These are phyloP conservation scores for Caenorhabditis tropicalis DNA, from an alignment of 1,140 invertebrate genomes.

Conservation along the genomic window DNA sequence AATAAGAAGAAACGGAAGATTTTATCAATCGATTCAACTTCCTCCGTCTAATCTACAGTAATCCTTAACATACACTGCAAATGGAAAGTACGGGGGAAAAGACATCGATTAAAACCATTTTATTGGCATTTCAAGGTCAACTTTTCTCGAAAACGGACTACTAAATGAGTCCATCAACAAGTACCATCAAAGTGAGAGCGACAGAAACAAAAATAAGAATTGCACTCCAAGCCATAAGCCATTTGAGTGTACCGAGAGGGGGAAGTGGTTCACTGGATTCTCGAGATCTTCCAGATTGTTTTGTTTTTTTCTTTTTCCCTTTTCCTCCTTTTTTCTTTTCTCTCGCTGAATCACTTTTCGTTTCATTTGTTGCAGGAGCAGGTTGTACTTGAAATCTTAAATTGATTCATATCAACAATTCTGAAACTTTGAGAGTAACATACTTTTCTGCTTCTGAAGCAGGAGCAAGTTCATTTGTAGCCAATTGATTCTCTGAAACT, in stretches of 20 bases:
- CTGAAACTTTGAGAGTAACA: no score
- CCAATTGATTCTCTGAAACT: no score
- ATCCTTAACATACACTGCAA: no score
- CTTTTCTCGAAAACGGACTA: neutral
- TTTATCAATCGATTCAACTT: neutral
- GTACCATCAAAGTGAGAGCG: constrained; percentile 19
- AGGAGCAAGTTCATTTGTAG: constrained; percentile 1
- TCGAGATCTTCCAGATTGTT: neutral
- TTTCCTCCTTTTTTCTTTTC: neutral
- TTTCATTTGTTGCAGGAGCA: neutral
- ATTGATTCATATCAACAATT: neutral
- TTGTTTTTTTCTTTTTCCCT: neutral
- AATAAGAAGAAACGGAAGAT: neutral
- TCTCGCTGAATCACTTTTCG: constrained; percentile 9
- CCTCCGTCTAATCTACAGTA: no score
- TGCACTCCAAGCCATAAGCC: neutral
- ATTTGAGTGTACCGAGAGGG: neutral
- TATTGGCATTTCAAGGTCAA: neutral
- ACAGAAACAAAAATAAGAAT: neutral
- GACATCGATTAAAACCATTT: no score
- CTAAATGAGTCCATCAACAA: neutral
- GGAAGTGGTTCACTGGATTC: neutral
- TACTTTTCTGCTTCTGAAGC: constrained; percentile 5
- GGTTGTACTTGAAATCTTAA: constrained; percentile 17
- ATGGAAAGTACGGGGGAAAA: no score